A percentile compares a stretch with the other conserved stretches of the same genome.
Conservation (phyloP, 2,797 vertebrate genomes). For the Enteromius mattozi region DNA sequence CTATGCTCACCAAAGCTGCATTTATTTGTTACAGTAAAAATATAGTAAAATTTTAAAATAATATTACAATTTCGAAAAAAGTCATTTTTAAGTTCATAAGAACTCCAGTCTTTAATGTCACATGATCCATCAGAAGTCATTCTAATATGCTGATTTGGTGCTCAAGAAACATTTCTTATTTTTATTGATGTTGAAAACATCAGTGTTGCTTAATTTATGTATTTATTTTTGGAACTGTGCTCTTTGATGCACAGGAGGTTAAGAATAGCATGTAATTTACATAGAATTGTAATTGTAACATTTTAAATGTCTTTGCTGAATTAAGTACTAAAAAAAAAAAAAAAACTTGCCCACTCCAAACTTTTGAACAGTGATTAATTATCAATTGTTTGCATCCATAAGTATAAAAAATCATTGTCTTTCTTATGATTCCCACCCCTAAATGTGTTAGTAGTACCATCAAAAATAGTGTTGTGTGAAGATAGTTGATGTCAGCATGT, state of each 20-base stretch:
- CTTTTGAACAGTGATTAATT: neutral
- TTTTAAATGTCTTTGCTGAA: neutral
- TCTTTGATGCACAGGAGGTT: neutral
- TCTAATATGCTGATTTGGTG: neutral
- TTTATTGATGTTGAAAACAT: too few relatives aligned
- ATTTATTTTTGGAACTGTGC: neutral
- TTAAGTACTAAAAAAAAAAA: neutral
- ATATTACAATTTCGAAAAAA: neutral
- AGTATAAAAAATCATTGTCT: neutral
- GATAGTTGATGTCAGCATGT: neutral
- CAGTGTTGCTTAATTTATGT: neutral
- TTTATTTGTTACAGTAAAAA: neutral
- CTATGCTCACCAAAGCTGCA: neutral
- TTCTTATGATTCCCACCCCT: slow-evolving; percentile 3
- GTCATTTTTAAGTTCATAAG: neutral
- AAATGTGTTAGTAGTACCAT: neutral
- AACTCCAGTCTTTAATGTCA: too few relatives aligned
- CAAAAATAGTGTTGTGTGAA: neutral
- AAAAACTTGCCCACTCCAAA: neutral
- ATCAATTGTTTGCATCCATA: neutral
- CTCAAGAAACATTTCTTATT: neutral
- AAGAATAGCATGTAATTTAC: neutral
- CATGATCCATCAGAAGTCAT: neutral
- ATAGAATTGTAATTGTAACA: neutral
- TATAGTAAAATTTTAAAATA: neutral